Evolutionary conservation across 2,113 vertebrate genomes (phyloP).

Genomic region (Anarrhichthys ocellatus): DNA sequence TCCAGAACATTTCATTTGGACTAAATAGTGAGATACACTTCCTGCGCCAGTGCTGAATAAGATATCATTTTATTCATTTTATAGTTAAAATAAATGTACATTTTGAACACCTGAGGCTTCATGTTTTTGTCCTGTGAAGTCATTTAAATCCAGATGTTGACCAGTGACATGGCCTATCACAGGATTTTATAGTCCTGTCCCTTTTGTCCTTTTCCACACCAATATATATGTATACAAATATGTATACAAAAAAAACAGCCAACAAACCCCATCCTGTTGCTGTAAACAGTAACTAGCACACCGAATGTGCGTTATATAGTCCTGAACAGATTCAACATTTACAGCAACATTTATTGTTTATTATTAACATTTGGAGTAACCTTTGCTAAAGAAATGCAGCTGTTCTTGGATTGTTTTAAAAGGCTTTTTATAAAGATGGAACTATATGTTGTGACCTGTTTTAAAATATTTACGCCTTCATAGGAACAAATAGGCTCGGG

Average conservation of each 20-base stretch:
- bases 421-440: conserved; percentile 28
- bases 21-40: not conserved
- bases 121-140: not conserved
- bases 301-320: not conserved
- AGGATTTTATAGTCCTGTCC: not conserved
- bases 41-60: not conserved
- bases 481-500: not conserved
- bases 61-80: not conserved
- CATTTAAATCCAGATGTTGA: not conserved
- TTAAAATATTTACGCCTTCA: conserved; percentile 16
- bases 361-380: conserved; percentile 12
- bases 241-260: not conserved
- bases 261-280: conserved; percentile 1
- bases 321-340: conserved; percentile 14
- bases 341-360: not conserved
- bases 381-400: conserved; percentile 44
- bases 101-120: not conserved
- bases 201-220: conserved; percentile 7
- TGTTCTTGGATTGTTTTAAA: conserved; percentile 1
- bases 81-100: not conserved
- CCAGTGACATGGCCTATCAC: not conserved
- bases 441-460: conserved; percentile 29
- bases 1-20: not conserved
- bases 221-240: not conserved
- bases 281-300: conserved; percentile 9